Evolutionary conservation across 2,113 vertebrate species (phyloP).

Genomic region (Chascanopsetta lugubris): DNA sequence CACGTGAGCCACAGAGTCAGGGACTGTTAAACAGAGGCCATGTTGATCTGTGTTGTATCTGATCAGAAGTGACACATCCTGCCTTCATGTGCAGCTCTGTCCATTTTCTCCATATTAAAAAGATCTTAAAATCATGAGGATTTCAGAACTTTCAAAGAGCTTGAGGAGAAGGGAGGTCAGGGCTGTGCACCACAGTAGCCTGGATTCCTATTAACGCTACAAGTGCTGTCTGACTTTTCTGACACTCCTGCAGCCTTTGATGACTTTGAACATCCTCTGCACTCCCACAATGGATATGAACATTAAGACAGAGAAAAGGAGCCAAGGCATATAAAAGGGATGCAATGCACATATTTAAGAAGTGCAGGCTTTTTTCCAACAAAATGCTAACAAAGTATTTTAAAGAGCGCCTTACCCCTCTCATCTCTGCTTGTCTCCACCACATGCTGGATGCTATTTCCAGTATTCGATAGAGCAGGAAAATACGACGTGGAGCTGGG

Average conservation of each 20-base stretch:
- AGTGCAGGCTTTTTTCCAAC: neutral
- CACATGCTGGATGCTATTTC: conserved; percentile 32
- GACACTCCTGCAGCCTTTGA: neutral
- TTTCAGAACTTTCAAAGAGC: conserved; percentile 42
- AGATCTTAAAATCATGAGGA: conserved; percentile 52
- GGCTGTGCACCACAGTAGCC: neutral
- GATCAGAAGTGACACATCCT: conserved; percentile 38
- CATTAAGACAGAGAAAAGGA: conserved; percentile 1
- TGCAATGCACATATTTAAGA: conserved; percentile 5
- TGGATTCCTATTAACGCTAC: neutral
- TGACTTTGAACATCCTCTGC: conserved; percentile 9
- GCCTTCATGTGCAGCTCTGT: conserved; percentile 10
- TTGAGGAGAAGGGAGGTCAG: neutral
- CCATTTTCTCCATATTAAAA: conserved; percentile 50
- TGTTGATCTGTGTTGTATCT: conserved; percentile 36
- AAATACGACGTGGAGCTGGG: conserved; percentile 10
- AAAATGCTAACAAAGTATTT: conserved; percentile 12
- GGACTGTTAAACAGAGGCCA: conserved; percentile 25
- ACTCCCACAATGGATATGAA: neutral
- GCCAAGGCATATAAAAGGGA: conserved; percentile 4
- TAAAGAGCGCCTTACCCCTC: conserved; percentile 16
- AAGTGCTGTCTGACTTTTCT: neutral
- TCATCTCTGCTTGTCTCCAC: conserved; percentile 40
- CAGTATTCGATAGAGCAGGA: conserved; percentile 22
- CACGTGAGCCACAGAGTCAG: conserved; percentile 23